Conservation (phyloP, 2,888 invertebrate species). For the Melanostoma mellinum region DNA sequence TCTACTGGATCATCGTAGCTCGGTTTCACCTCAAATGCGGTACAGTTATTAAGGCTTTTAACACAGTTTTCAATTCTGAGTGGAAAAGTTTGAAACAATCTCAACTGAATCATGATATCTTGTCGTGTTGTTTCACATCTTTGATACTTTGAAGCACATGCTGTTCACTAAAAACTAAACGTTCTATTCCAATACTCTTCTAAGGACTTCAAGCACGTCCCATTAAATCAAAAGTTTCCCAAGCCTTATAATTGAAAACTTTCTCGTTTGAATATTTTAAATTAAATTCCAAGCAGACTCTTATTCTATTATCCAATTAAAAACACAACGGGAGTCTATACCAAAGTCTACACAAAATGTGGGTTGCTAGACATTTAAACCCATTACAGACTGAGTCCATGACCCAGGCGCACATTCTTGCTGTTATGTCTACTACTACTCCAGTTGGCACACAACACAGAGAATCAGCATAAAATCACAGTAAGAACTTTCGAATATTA, state of each 20-base stretch:
- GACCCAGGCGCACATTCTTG: constrained; percentile 19
- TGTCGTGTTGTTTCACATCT: too few relatives aligned
- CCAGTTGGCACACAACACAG: constrained; percentile 22
- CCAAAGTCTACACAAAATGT: constrained; percentile 22
- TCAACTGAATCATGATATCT: too few relatives aligned
- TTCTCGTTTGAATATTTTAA: constrained; percentile 24
- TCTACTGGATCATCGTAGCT: too few relatives aligned
- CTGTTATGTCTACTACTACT: constrained; percentile 12
- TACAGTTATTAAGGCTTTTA: too few relatives aligned
- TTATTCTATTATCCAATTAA: constrained; percentile 42
- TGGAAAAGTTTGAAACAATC: too few relatives aligned
- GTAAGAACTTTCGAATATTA: background rate
- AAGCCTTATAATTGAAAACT: background rate
- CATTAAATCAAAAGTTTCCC: background rate
- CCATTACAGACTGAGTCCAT: constrained; percentile 17
- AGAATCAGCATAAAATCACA: constrained; percentile 36
- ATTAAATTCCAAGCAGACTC: constrained; percentile 5
- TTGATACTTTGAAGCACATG: too few relatives aligned
- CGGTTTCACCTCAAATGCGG: too few relatives aligned
- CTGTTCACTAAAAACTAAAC: background rate
- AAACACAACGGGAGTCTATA: constrained; percentile 27
- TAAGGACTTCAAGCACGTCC: too few relatives aligned
- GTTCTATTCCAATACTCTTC: background rate
- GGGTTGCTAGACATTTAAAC: constrained; percentile 46
- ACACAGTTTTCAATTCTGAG: too few relatives aligned